Evolutionary conservation across 2,888 invertebrate species (phyloP).

Genomic region (Salpingus planirostris): DNA sequence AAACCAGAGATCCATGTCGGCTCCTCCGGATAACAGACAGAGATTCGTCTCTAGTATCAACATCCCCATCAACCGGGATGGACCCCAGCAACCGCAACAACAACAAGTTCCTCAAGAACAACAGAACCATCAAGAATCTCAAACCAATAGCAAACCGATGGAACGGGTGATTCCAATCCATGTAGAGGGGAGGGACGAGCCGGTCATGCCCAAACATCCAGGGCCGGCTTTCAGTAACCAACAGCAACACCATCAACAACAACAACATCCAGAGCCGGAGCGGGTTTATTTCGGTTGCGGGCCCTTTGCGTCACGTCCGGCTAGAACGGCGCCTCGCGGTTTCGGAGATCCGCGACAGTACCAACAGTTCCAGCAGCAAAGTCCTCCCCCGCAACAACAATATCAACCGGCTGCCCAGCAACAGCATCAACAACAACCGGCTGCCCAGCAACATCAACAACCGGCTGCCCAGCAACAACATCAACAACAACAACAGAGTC

Average conservation of each 20-base stretch:
- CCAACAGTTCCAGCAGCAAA: slow-evolving; percentile 23
- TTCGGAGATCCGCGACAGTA: slow-evolving; percentile 35
- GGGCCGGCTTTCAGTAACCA: slow-evolving; percentile 18
- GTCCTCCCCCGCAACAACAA: slow-evolving; percentile 38
- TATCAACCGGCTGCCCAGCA: slow-evolving; percentile 40
- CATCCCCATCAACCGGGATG: slow-evolving; percentile 30
- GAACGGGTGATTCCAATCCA: slow-evolving; percentile 82
- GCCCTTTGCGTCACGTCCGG: too few species aligned
- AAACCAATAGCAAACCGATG: slow-evolving; percentile 40
- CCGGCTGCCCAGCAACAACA: slow-evolving; percentile 43
- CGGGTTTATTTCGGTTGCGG: slow-evolving; percentile 29
- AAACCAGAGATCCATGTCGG: slow-evolving; percentile 68
- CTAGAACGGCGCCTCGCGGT: slow-evolving; percentile 43
- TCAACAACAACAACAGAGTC: slow-evolving; percentile 15
- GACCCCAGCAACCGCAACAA: slow-evolving; percentile 13
- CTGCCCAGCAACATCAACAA: slow-evolving; percentile 18
- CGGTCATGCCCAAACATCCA: slow-evolving; percentile 56
- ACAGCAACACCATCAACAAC: slow-evolving; percentile 27
- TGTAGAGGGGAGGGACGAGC: slow-evolving; percentile 77
- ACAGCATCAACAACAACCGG: slow-evolving; percentile 35
- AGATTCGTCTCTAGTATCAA: slow-evolving; percentile 36
- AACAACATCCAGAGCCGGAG: slow-evolving; percentile 27
- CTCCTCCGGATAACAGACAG: slow-evolving; percentile 55
- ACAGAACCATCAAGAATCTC: slow-evolving; percentile 26
- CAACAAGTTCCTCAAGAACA: slow-evolving; percentile 30